Conservation (phyloP, 2,797 vertebrate species). For the Sparidentex hasta region DNA sequence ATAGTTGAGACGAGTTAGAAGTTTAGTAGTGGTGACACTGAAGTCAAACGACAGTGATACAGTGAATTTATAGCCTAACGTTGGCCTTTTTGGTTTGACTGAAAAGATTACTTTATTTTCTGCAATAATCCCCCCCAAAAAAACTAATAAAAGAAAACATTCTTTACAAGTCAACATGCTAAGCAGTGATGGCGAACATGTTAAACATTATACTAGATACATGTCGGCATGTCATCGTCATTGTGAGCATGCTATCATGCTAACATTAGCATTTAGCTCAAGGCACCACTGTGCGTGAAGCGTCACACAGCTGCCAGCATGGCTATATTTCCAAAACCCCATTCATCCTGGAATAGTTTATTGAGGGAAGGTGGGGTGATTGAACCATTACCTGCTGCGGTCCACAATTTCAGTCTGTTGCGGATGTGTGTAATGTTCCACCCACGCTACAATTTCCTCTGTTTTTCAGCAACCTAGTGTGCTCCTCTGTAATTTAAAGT, state of each 20-base stretch:
- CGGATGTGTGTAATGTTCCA: background rate
- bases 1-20: too few relatives aligned
- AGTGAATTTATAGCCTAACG: too few relatives aligned
- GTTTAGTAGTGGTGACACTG: too few relatives aligned
- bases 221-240: background rate
- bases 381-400: slow-evolving; percentile 15
- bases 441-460: background rate
- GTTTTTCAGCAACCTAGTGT: background rate
- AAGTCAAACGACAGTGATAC: too few relatives aligned
- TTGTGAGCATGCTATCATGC: background rate
- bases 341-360: background rate
- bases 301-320: background rate
- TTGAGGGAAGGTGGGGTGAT: background rate
- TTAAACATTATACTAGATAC: background rate
- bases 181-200: background rate
- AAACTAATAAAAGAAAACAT: too few relatives aligned
- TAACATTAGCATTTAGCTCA: background rate
- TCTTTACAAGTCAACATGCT: too few relatives aligned
- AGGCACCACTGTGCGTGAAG: background rate
- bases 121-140: too few relatives aligned
- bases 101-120: too few relatives aligned
- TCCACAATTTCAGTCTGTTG: slow-evolving; percentile 7
- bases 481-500: background rate
- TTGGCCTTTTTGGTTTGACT: too few relatives aligned
- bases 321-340: background rate